A percentile compares a stretch with the other conserved stretches of the same genome.
phyloP scores from a whole-genome alignment of 2,797 vertebrate species.

The Sciaenops ocellatus region DNA sequence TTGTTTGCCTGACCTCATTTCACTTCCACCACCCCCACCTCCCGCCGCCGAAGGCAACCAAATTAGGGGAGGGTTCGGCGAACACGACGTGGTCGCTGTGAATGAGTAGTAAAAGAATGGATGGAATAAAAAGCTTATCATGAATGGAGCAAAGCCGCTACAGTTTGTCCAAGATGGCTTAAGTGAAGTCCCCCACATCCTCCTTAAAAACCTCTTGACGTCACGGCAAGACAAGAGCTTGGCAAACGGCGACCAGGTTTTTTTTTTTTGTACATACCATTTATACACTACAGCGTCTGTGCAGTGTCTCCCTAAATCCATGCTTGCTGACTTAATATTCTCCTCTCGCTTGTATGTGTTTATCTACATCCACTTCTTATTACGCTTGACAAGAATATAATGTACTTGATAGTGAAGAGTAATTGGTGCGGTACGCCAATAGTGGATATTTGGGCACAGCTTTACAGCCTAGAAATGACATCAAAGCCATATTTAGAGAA shows the following conservation, averaged over 20 bases:
- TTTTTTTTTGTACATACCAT: slow-evolving; percentile 59
- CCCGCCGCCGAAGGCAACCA: slow-evolving; percentile 69
- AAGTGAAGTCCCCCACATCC: slow-evolving; percentile 47
- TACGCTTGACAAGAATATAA: slow-evolving; percentile 66
- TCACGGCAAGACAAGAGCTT: slow-evolving; percentile 53
- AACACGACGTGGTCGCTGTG: slow-evolving; percentile 55
- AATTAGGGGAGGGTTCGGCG: slow-evolving; percentile 49
- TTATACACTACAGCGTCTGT: slow-evolving; percentile 50
- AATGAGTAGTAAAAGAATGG: slow-evolving; percentile 42
- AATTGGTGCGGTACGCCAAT: slow-evolving; percentile 47
- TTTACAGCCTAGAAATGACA: slow-evolving; percentile 73
- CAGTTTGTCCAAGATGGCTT: slow-evolving; percentile 49
- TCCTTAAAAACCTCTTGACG: slow-evolving; percentile 53
- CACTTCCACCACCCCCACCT: slow-evolving; percentile 1
- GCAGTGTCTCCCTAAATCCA: slow-evolving; percentile 58
- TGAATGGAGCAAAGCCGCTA: slow-evolving; percentile 49
- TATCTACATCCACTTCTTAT: slow-evolving; percentile 61
- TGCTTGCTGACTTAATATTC: slow-evolving; percentile 55
- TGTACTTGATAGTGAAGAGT: slow-evolving; percentile 63
- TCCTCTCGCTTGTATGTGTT: slow-evolving; percentile 55
- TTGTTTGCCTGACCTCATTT: slow-evolving; percentile 82
- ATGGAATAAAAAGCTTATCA: slow-evolving; percentile 49
- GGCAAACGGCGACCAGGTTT: slow-evolving; percentile 42
- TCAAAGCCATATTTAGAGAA: slow-evolving; percentile 81
- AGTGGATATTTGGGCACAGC: slow-evolving; percentile 60